Percentiles rank a stretch among this genome's conserved stretches.
phyloP scores from a whole-genome alignment of 2,888 invertebrate genomes.

The Agonopterix alstromeriana region DNA sequence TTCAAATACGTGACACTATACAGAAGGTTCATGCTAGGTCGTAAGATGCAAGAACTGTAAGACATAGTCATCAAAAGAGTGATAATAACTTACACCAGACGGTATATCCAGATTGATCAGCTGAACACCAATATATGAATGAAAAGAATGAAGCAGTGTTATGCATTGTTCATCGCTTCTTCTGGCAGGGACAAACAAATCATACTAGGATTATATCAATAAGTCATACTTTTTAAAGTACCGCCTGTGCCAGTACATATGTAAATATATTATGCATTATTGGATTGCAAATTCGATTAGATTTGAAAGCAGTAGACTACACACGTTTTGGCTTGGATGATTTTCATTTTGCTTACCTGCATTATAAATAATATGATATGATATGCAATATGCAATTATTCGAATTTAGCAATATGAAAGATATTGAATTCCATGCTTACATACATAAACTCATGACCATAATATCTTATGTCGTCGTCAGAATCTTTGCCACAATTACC shows the following conservation, averaged over 20 bases:
- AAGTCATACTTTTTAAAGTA: constrained; percentile 25
- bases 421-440: neutral
- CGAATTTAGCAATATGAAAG: constrained; percentile 2
- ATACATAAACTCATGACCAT: neutral
- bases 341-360: constrained; percentile 1
- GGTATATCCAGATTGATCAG: too few species aligned
- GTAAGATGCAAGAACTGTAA: too few species aligned
- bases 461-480: too few species aligned
- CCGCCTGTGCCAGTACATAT: neutral
- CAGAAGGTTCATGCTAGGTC: too few species aligned
- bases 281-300: neutral
- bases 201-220: constrained; percentile 1
- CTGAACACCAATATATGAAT: too few species aligned
- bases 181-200: constrained; percentile 28
- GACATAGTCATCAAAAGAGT: too few species aligned
- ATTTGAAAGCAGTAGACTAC: neutral
- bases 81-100: too few species aligned
- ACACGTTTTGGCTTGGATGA: neutral
- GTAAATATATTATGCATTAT: neutral
- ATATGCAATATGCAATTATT: constrained; percentile 2
- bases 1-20: too few species aligned
- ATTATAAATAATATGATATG: neutral
- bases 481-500: too few species aligned
- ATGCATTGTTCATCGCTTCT: constrained; percentile 13
- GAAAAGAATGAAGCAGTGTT: neutral